Evolutionary conservation across 2,797 vertebrate species (phyloP).

Genomic region (Botia almorhae): DNA sequence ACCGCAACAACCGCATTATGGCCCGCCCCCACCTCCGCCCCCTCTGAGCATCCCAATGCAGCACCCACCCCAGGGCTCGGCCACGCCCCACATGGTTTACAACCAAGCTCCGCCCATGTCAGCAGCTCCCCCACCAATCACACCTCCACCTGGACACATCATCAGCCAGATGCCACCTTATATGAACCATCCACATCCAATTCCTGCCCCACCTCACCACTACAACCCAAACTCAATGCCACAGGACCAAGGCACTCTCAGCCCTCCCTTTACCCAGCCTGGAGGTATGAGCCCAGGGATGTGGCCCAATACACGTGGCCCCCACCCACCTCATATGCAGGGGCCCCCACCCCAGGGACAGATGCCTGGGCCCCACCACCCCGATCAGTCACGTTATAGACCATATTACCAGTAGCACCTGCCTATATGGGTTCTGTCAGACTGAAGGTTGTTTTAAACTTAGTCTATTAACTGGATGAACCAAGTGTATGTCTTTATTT

Average conservation of each 20-base stretch:
- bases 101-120: conserved; percentile 95
- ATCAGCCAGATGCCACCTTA: conserved; percentile 94
- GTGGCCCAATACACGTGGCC: conserved; percentile 93
- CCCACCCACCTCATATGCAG: conserved; percentile 93
- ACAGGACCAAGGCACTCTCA: conserved; percentile 98
- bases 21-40: conserved; percentile 89
- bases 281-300: conserved; percentile 95
- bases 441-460: background rate
- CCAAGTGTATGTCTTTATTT: background rate
- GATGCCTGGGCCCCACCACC: conserved; percentile 94
- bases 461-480: too few species aligned
- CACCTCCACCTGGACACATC: conserved; percentile 94
- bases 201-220: conserved; percentile 92
- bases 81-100: conserved; percentile 96
- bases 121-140: conserved; percentile 93
- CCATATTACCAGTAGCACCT: conserved; percentile 90
- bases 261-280: conserved; percentile 95
- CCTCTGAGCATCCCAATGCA: conserved; percentile 94
- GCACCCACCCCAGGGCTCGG: conserved; percentile 88
- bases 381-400: conserved; percentile 94
- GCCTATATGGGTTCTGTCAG: conserved; percentile 4
- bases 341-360: conserved; percentile 93
- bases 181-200: conserved; percentile 94
- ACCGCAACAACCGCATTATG: conserved; percentile 90
- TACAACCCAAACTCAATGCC: conserved; percentile 83